Evolutionary conservation across 2,797 vertebrate species (phyloP).

Genomic region (Hoplostethus mediterraneus): DNA sequence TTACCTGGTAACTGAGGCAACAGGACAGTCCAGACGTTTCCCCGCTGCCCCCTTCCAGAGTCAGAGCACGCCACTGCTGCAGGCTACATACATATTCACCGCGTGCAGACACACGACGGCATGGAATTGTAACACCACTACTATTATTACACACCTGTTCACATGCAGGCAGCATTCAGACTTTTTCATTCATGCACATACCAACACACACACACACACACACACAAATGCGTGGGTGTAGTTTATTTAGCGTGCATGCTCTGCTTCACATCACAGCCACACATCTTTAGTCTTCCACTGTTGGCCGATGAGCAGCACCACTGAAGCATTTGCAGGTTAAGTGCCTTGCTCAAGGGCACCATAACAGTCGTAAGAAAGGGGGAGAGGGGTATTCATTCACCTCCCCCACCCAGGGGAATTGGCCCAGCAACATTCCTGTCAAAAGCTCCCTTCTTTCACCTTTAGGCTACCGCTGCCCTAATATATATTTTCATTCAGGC

Average conservation of each 20-base stretch:
- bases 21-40: too few relatives aligned
- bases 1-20: too few relatives aligned
- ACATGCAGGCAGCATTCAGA: not conserved
- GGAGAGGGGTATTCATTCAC: constrained; percentile 61
- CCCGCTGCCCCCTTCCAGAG: too few relatives aligned
- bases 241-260: not conserved
- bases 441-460: constrained; percentile 65
- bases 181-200: not conserved
- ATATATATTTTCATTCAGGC: constrained; percentile 74
- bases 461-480: constrained; percentile 65
- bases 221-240: not conserved
- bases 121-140: too few relatives aligned
- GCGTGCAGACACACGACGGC: too few relatives aligned
- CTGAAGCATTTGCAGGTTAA: constrained; percentile 39
- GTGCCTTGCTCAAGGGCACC: constrained; percentile 68
- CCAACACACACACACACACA: not conserved
- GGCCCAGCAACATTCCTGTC: constrained; percentile 56
- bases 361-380: constrained; percentile 29
- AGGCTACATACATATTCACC: not conserved
- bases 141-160: too few relatives aligned
- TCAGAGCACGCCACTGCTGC: not conserved
- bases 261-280: not conserved
- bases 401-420: not conserved
- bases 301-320: not conserved
- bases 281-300: constrained; percentile 3